phyloP scores from a whole-genome alignment of 2,888 invertebrate genomes.

The Drosophila maculinotata region DNA sequence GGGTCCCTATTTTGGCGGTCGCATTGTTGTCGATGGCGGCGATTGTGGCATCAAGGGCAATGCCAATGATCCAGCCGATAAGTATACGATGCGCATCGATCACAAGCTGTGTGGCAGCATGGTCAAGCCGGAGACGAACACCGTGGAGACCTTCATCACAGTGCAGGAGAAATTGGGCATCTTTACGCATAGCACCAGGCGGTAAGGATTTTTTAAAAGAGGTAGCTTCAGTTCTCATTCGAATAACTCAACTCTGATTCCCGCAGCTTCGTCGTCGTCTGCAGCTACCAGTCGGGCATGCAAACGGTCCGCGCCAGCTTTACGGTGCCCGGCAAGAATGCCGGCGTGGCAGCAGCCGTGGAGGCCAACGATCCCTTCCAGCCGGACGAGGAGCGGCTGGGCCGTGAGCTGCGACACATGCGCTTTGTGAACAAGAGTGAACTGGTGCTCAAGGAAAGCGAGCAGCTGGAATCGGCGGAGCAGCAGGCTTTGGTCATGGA shows the following conservation, averaged over 20 bases:
- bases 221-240: no score
- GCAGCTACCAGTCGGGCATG: constrained; percentile 93
- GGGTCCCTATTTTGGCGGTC: constrained; percentile 92
- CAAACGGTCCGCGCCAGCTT: constrained; percentile 92
- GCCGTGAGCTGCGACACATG: constrained; percentile 82
- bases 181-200: constrained; percentile 91
- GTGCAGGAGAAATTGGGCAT: constrained; percentile 94
- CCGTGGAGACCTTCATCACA: constrained; percentile 92
- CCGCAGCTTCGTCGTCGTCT: constrained; percentile 90
- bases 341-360: constrained; percentile 83
- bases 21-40: constrained; percentile 90
- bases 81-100: constrained; percentile 90
- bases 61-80: constrained; percentile 89
- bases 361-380: constrained; percentile 79
- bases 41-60: constrained; percentile 91
- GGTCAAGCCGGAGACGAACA: constrained; percentile 89
- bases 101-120: constrained; percentile 91
- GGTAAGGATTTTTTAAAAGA: no score
- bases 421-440: constrained; percentile 83
- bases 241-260: no score
- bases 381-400: constrained; percentile 78
- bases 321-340: constrained; percentile 88
- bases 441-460: constrained; percentile 80
- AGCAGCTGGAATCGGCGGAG: constrained; percentile 38
- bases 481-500: constrained; percentile 31